Base-by-base conservation (phyloP, 2,797 vertebrate species). In the Notolabrus celidotus region DNA sequence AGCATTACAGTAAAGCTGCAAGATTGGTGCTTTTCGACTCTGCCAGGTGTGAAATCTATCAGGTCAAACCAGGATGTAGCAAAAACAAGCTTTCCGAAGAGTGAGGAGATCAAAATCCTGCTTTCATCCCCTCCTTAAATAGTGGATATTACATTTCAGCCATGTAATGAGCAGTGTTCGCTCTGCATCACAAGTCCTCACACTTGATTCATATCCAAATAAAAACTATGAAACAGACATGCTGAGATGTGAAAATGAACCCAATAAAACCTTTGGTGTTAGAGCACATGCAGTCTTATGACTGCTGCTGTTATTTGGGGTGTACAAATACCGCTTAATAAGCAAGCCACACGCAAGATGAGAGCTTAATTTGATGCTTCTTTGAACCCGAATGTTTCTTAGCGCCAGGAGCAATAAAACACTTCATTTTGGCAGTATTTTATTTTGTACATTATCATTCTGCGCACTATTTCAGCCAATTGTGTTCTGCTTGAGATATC, bases 321-420 rank as follows among this genome's bases (percentile, higher is more conserved):
- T 66, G 11, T 50, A 67, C 45, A 67, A 71, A 82, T 64, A 79
- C 51, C 4, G 54, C 54, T 65, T 80, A 85, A 82, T 72, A 83
- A 90, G 75, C 77, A 81, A 77, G 70, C 42, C 56, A 25, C 70
- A 64, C 46, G 45, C 65, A 6, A 43, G 64, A 82, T 77, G 67
- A 84, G 86, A 90, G 68, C 55, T 73, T 70, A 83, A 89, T 89
- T 86, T 64, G 83, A 84, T 72, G 73, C 68, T 70, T 36, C 62
- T 86, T 67, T 79, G 77, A 83, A 66, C 68, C 11, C 0, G 20
- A 67, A 27, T 7, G 6, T 49, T 64, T 60, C 66, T 29, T 62
- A 80, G 62, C 49, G 78, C 77, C 85, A 67, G 22, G 41, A 51
- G 80, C 50, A 89, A 89, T 87, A 86, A 67, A 75, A 52, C 61